Base-by-base conservation (phyloP, 2,113 vertebrate genomes). In the Prochilodus magdalenae region DNA sequence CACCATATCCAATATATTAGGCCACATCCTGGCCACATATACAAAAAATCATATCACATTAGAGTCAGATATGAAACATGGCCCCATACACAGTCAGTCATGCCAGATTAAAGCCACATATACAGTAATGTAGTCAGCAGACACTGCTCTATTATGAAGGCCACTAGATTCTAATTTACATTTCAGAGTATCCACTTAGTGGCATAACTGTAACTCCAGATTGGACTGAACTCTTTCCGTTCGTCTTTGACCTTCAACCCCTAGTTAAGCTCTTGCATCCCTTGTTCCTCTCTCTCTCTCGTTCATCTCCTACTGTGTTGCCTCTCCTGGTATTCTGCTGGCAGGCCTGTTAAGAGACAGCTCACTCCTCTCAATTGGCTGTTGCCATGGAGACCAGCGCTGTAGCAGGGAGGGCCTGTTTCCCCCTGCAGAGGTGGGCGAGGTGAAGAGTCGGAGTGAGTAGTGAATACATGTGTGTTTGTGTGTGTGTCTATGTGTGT, bases 361-460 rank as follows among this genome's bases (percentile, higher is more conserved):
- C 74, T 36, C 27, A 59, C 44, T 60, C 66, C n/a, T 72, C 75
- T 79, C 75, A 77, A 84, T 86, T 85, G 85, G 85, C 20, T 81
- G 87, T 88, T 81, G 83, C 85, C 78, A 88, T 85, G 83, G 85
- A 83, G 76, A 88, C 83, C 66, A 72, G 83, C 79, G 66, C 77
- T 84, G 81, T 71, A 86, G 71, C 59, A 82, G 85, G 78, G 83
- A 85, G 81, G 83, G 87, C 81, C 82, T 85, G 78, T 86, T 85
- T 83, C 62, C 75, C 80, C 79, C 81, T 84, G 85, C 81, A 83
- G 84, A 85, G 81, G 87, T 85, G 78, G 71, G 77, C 79, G 72
- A 84, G 79, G 82, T 88, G 82, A 86, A 75, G 78, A 80, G 53
- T 59, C 81, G 40, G 65, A 8, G 69, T 83, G 30, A 65, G 63